A percentile compares a stretch with the other conserved stretches of the same genome.
These are phyloP conservation scores for Marisa cornuarietis DNA, from an alignment of 1,140 invertebrate genomes.

Conservation along the genomic window DNA sequence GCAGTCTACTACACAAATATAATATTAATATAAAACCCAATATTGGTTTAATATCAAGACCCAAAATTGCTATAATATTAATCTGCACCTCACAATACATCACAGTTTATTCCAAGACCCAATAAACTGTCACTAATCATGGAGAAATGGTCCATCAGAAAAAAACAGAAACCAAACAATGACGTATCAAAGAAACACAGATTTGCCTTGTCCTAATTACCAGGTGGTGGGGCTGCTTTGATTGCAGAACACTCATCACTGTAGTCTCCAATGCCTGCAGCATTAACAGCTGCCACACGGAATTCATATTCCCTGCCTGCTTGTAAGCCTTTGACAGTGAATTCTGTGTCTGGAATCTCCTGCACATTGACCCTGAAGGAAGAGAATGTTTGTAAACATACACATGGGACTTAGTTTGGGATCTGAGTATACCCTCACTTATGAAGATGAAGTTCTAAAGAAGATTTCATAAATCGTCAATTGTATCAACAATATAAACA, in stretches of 20 bases:
- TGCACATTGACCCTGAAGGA: conserved; percentile 48
- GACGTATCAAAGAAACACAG: too few species aligned
- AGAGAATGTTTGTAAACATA: conserved; percentile 22
- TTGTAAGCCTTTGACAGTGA: conserved; percentile 86
- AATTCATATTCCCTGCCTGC: conserved; percentile 98
- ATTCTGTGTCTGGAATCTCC: conserved; percentile 68
- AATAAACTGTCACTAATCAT: background rate
- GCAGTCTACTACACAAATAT: too few species aligned
- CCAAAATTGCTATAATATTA: too few species aligned
- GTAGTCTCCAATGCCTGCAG: conserved; percentile 91
- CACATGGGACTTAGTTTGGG: background rate
- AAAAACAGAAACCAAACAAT: too few species aligned
- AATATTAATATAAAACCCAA: too few species aligned
- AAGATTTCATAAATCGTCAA: too few species aligned
- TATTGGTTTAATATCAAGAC: too few species aligned
- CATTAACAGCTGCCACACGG: conserved; percentile 94
- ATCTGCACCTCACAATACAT: too few species aligned
- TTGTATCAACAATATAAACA: too few species aligned
- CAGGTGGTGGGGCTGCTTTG: conserved; percentile 84
- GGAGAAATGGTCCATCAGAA: conserved; percentile 4
- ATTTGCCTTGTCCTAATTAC: conserved; percentile 58
- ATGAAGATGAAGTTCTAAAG: too few species aligned
- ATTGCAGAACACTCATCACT: conserved; percentile 91
- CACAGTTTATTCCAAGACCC: background rate
- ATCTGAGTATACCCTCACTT: too few species aligned